Base-by-base conservation (phyloP, 1,140 invertebrate genomes). In the Bombus pyrosoma region DNA sequence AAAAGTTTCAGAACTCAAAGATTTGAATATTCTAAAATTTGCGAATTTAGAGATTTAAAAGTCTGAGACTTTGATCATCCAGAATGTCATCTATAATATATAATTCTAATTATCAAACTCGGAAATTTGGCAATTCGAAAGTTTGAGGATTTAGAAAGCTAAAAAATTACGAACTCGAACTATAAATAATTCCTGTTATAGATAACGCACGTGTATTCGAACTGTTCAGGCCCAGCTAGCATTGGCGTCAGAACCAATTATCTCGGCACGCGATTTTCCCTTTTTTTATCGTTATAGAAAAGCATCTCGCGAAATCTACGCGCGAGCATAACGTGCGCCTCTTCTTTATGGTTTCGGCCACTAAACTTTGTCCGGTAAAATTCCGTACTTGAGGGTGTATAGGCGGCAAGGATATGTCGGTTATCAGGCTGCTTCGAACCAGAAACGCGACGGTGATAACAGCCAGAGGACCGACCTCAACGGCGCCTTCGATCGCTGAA, bases 351-450 rank as follows among this genome's bases (percentile, higher is more conserved):
- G 78, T 87, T 90, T 90, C 32, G 88, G 81, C 77, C 81, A 89
- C 82, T 90, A 89, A 90, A 90, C 89, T 90, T 90, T 90, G 89
- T 57, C 74, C 89, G 88, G 89, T 90, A 90, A 90, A 82, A 90
- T 90, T 90, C 89, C 89, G 82, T 76, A 75, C 84, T 89, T 64
- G 85, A 89, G 81, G 74, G 78, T 80, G 64, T 81, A 85, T 62
- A 66, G 62, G 62, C 71, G 68, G 80, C 62, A 78, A 81, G 85
- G 79, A 90, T 83, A 84, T 87, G 75, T 90, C 86, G 86, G 89
- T 90, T 90, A 90, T 90, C 89, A 43, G 79, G 77, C 86, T 62
- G 82, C 89, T 82, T 89, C 86, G 89, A 90, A 90, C 88, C 89
- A 90, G 89, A 90, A 90, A 89, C 73, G 18, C 43, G 72, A 59